A percentile compares a stretch with the other conserved stretches of the same genome.
Conservation (phyloP, 2,888 invertebrate genomes). For the Arrhopalites spinosus region DNA sequence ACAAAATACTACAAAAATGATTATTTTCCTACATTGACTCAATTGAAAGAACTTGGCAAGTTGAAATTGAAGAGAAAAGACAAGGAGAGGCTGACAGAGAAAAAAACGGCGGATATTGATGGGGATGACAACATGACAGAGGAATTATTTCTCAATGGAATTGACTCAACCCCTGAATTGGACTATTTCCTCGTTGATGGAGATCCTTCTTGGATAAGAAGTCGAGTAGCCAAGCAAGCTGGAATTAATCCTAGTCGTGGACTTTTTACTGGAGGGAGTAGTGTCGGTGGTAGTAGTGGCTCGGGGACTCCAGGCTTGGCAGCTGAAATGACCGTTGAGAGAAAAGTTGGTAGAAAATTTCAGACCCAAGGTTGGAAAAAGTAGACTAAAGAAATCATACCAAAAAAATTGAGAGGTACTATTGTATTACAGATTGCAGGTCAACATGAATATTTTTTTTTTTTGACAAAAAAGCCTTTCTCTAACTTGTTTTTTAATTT, state of each 20-base stretch:
- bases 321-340: slow-evolving; percentile 34
- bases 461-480: too few relatives aligned
- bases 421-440: too few relatives aligned
- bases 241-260: background rate
- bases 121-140: background rate
- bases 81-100: background rate
- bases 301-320: slow-evolving; percentile 1
- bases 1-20: background rate
- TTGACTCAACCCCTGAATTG: background rate
- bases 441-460: too few relatives aligned
- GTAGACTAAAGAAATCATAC: background rate
- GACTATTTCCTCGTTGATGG: slow-evolving; percentile 26
- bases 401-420: too few relatives aligned
- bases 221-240: slow-evolving; percentile 7
- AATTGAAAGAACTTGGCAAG: background rate
- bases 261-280: slow-evolving; percentile 4
- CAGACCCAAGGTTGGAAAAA: slow-evolving; percentile 43
- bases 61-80: background rate
- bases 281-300: background rate
- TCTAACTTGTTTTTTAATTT: too few relatives aligned
- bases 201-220: slow-evolving; percentile 25
- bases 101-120: background rate
- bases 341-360: slow-evolving; percentile 39
- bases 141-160: too few relatives aligned
- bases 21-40: slow-evolving; percentile 18